Base-by-base conservation (phyloP, 2,113 vertebrate genomes). In the Platycercus adscitus region DNA sequence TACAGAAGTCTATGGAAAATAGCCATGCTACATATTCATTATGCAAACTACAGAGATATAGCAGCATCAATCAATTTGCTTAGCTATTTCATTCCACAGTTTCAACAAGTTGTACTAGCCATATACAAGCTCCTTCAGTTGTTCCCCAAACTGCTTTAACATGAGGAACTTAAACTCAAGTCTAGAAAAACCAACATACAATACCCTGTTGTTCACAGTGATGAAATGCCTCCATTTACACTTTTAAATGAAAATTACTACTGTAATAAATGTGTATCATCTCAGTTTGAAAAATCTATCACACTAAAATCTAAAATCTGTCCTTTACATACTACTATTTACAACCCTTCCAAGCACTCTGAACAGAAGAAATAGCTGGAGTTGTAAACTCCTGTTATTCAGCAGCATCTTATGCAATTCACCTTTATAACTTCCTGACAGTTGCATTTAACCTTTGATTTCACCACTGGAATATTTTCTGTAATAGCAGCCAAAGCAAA, bases 341-440 rank as follows among this genome's bases (percentile, higher is more conserved):
- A 46, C 19, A 39, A 58, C 0, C n/a, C n/a, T 49, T 72, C 43
- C 61, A 89, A 85, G 31, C 71, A 44, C 28, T 75, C 60, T 58
- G 41, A 90, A 93, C 77, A 91, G 61, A 52, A 76, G 47, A 41
- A 77, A 56, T 29, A 79, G 52, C 43, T 60, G 60, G 55, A 78
- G 53, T 37, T 78, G n/a, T 85, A 93, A 92, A 84, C 33, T 46
- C 35, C 76, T 89, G 88, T 91, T 96, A 92, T 96, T 95, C 92
- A 84, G 81, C 70, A 66, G 81, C 43, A 63, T 81, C 87, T 93
- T 89, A 88, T 2, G 28, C 86, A 68, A 89, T 95, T 94, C 92
- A 95, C 93, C 89, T 94, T 95, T 95, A 93, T 84, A 93, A 88
- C 64, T 97, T 94, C 95, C 84, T 92, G 93, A 19, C 58, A 31